Percentiles rank a stretch among this genome's conserved stretches.
These are phyloP conservation scores for Scaptomyza flava DNA, from an alignment of 2,888 invertebrate species.

Conservation along the genomic window DNA sequence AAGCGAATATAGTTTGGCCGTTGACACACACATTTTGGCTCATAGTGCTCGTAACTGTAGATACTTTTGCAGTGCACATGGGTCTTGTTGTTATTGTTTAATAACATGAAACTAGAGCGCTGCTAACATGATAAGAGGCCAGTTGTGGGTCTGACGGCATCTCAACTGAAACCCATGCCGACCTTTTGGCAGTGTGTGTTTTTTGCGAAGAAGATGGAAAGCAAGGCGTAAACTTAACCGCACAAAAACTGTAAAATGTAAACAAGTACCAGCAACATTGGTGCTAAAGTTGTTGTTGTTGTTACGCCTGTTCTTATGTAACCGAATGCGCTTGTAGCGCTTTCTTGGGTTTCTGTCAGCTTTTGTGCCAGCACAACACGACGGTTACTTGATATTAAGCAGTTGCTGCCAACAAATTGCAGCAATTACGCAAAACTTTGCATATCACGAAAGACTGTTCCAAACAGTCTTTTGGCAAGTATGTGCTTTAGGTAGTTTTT, in stretches of 20 bases:
- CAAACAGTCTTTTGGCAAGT: constrained; percentile 2
- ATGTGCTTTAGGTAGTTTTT: not conserved
- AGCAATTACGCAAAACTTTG: constrained; percentile 48
- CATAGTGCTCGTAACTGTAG: constrained; percentile 42
- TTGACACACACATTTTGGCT: constrained; percentile 52
- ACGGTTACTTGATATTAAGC: constrained; percentile 63
- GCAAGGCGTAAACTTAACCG: constrained; percentile 67
- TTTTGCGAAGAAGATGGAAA: constrained; percentile 6
- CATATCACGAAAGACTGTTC: constrained; percentile 20
- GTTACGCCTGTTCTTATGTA: constrained; percentile 34
- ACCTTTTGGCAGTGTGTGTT: constrained; percentile 24
- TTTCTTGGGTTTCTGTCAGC: constrained; percentile 29
- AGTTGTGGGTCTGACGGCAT: constrained; percentile 14
- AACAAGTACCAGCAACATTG: constrained; percentile 58
- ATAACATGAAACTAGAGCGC: constrained; percentile 52
- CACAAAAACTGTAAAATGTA: constrained; percentile 61
- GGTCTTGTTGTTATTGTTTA: constrained; percentile 21
- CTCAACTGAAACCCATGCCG: constrained; percentile 6
- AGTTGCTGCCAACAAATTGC: constrained; percentile 40
- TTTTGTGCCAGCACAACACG: constrained; percentile 50
- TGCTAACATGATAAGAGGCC: constrained; percentile 70
- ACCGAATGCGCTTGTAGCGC: constrained; percentile 32
- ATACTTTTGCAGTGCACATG: constrained; percentile 19
- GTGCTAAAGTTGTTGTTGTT: constrained; percentile 25
- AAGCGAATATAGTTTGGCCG: not conserved